Evolutionary conservation across 2,113 vertebrate genomes (phyloP).

Genomic region (Oreochromis aureus): DNA sequence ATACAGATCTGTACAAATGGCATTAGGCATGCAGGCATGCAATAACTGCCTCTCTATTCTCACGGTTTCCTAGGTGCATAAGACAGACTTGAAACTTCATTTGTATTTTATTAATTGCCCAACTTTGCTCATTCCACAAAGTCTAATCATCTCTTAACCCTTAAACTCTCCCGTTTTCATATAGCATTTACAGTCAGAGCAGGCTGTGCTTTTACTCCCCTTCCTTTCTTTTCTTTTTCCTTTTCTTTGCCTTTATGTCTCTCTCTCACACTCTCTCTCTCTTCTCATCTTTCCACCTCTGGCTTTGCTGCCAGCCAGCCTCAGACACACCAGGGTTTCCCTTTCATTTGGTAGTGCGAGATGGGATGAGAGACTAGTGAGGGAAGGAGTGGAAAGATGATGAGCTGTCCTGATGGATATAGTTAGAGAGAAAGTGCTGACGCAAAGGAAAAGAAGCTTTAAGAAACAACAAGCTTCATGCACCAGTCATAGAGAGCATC

Average conservation of each 20-base stretch:
- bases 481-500: slow-evolving; percentile 61
- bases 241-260: slow-evolving; percentile 13
- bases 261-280: background rate
- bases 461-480: slow-evolving; percentile 34
- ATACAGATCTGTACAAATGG: background rate
- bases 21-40: background rate
- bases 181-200: slow-evolving; percentile 48
- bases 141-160: slow-evolving; percentile 24
- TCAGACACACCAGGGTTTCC: slow-evolving; percentile 61
- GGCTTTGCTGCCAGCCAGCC: slow-evolving; percentile 48
- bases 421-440: slow-evolving; percentile 66
- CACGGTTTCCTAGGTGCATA: background rate
- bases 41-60: background rate
- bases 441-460: slow-evolving; percentile 37
- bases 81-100: background rate
- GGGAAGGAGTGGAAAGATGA: slow-evolving; percentile 51
- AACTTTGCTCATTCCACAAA: slow-evolving; percentile 10
- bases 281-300: slow-evolving; percentile 62
- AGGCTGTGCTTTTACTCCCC: background rate
- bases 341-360: slow-evolving; percentile 64
- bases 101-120: slow-evolving; percentile 21
- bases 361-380: slow-evolving; percentile 46
- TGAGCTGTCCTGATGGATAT: slow-evolving; percentile 70
- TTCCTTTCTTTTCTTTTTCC: background rate
- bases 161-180: slow-evolving; percentile 5